Percentiles rank a stretch among this genome's conserved stretches.
These are phyloP conservation scores for Psittacara wagleri DNA, from an alignment of 2,113 vertebrate species.

Conservation along the genomic window DNA sequence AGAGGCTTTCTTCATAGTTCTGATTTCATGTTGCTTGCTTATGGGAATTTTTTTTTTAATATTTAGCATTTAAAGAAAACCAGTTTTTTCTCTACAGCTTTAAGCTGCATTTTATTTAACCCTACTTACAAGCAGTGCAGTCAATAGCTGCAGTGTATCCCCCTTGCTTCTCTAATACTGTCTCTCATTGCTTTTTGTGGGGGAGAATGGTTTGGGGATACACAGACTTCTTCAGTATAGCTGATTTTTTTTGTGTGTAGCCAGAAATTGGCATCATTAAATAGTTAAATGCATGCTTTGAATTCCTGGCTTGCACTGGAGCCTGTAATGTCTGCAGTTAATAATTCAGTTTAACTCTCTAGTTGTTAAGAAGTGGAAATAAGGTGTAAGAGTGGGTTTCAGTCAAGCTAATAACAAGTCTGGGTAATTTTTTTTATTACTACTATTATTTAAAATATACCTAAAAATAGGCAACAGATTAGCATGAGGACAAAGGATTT, in stretches of 20 bases:
- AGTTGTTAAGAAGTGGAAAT: not conserved
- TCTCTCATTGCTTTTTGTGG: conserved; percentile 1
- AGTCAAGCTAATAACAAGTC: not conserved
- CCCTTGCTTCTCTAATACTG: not conserved
- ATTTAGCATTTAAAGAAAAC: not conserved
- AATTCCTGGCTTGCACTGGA: conserved; percentile 86
- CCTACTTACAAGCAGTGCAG: not conserved
- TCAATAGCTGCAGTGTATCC: not conserved
- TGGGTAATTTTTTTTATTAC: not conserved
- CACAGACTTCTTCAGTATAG: not conserved
- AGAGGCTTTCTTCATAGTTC: not conserved
- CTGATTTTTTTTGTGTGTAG: not conserved
- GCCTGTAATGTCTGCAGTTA: conserved; percentile 77
- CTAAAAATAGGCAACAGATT: not conserved
- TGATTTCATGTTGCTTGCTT: not conserved
- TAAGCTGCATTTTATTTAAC: not conserved
- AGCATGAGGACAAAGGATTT: not conserved
- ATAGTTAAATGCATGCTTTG: conserved; percentile 76
- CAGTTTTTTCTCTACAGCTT: not conserved
- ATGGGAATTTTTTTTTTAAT: not conserved
- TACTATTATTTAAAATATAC: not conserved
- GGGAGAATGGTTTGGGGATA: not conserved
- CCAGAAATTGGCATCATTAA: conserved; percentile 70
- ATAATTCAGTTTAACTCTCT: conserved; percentile 51
- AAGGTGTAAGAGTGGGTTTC: conserved; percentile 17